Evolutionary conservation across 1,140 invertebrate genomes (phyloP).

Genomic region (Papilio xuthus): DNA sequence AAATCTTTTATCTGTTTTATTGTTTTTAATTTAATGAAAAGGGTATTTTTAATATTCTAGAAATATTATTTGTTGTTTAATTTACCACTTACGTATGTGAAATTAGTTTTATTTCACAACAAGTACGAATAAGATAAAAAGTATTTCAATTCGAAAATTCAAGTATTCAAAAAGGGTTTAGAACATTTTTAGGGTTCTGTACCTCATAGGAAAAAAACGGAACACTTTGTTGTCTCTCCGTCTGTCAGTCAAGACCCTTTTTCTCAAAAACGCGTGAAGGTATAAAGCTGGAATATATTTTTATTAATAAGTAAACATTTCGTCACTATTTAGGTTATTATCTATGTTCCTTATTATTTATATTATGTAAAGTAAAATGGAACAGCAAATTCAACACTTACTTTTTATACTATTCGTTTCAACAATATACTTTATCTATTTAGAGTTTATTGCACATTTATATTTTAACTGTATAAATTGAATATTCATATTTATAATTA

Average conservation of each 20-base stretch:
- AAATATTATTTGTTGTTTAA: neutral
- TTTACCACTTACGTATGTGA: neutral
- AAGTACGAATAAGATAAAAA: neutral
- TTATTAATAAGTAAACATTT: constrained; percentile 1
- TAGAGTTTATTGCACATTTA: no score
- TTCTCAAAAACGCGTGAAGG: no score
- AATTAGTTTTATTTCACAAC: neutral
- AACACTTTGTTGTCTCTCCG: no score
- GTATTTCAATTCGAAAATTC: neutral
- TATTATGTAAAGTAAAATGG: neutral
- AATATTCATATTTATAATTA: no score
- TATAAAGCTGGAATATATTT: neutral
- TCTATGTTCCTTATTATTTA: neutral
- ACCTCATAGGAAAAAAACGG: no score
- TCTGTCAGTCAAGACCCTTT: no score
- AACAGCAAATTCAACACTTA: no score
- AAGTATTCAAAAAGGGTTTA: neutral
- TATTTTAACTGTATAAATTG: no score
- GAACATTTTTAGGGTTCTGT: no score
- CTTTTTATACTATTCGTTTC: no score
- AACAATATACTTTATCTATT: no score
- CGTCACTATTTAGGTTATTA: neutral
- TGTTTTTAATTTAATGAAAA: neutral
- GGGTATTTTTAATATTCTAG: neutral
- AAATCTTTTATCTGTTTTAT: neutral